Evolutionary conservation across 2,888 invertebrate genomes (phyloP).

Genomic region (Colostygia pectinataria): DNA sequence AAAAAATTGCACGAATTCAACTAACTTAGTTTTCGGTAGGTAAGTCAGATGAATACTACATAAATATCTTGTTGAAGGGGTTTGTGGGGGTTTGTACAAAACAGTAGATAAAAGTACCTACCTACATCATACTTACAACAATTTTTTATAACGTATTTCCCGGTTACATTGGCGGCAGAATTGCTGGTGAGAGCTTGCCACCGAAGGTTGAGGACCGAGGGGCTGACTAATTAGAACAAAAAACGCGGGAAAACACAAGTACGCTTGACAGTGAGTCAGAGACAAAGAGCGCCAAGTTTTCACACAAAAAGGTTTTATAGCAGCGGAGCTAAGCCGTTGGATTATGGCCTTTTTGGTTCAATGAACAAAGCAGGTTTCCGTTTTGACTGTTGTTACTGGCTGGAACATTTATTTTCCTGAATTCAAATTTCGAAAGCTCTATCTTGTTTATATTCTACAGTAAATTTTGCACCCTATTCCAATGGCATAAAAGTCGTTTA

Average conservation of each 20-base stretch:
- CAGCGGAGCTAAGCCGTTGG: conserved; percentile 26
- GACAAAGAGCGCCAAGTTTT: conserved; percentile 71
- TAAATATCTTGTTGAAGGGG: no score
- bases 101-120: no score
- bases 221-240: conserved; percentile 82
- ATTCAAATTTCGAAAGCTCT: conserved; percentile 34
- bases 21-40: no score
- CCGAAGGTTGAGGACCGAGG: conserved; percentile 65
- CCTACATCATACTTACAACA: no score
- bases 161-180: conserved; percentile 48
- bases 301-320: conserved; percentile 64
- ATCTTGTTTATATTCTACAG: conserved; percentile 19
- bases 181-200: conserved; percentile 44
- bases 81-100: no score
- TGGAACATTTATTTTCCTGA: conserved; percentile 65
- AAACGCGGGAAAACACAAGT: conserved; percentile 81
- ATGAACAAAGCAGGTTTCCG: conserved; percentile 51
- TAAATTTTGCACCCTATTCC: conserved; percentile 37
- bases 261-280: conserved; percentile 80
- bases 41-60: conserved; percentile 24
- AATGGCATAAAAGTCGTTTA: conserved; percentile 30
- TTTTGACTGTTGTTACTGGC: conserved; percentile 47
- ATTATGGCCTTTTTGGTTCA: conserved; percentile 42
- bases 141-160: conserved; percentile 33
- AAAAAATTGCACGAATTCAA: conserved; percentile 18